Evolutionary conservation across 2,797 vertebrate species (phyloP).

Genomic region (Sebastes oblongus): DNA sequence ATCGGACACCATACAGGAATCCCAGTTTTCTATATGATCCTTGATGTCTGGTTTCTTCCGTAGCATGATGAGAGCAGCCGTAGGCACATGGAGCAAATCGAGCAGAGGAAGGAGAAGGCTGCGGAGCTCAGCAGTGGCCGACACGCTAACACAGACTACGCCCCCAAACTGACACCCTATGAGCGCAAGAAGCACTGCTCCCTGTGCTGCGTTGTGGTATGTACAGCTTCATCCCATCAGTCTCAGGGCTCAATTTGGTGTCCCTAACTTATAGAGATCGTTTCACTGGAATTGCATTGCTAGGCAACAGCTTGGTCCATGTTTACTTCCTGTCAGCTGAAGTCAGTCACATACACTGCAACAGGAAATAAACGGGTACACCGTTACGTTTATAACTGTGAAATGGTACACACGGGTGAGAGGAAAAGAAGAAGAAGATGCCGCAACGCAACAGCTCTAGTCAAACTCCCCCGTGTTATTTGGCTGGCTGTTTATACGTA

Average conservation of each 20-base stretch:
- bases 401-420: background rate
- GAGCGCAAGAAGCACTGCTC: constrained; percentile 98
- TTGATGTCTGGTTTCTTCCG: constrained; percentile 17
- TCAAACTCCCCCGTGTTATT: constrained; percentile 3
- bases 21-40: constrained; percentile 5
- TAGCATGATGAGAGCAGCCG: constrained; percentile 98
- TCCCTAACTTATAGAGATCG: background rate
- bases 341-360: no score
- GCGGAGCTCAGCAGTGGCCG: constrained; percentile 97
- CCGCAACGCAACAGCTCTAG: background rate
- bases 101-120: constrained; percentile 98
- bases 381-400: no score
- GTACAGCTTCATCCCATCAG: constrained; percentile 41
- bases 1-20: background rate
- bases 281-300: no score
- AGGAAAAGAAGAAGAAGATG: background rate
- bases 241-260: background rate
- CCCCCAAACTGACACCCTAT: constrained; percentile 96
- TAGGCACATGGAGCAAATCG: constrained; percentile 98
- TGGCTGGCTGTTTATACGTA: constrained; percentile 29
- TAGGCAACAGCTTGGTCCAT: no score
- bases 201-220: constrained; percentile 89
- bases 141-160: constrained; percentile 95
- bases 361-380: no score
- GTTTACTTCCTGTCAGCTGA: no score